phyloP scores from a whole-genome alignment of 1,140 invertebrate species.

The Leptinotarsa texana region DNA sequence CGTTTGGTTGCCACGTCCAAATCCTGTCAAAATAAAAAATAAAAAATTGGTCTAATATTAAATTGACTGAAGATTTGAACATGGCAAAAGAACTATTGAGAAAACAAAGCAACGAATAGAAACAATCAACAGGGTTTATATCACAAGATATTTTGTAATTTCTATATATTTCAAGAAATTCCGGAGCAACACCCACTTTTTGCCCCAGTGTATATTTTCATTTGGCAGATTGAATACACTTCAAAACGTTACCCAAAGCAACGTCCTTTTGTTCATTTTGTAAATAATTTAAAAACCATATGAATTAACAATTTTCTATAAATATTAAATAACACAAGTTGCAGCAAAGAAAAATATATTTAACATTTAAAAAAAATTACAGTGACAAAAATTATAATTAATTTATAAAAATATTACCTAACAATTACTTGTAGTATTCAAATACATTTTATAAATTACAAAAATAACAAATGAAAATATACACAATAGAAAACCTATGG shows the following conservation, averaged over 20 bases:
- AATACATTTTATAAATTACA: conserved; percentile 22
- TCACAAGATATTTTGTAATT: conserved; percentile 41
- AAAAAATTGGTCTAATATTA: not conserved
- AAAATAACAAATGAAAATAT: conserved; percentile 42
- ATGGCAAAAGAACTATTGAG: not conserved
- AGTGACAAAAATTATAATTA: conserved; percentile 21
- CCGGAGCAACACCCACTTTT: conserved; percentile 1
- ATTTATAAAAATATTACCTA: conserved; percentile 19
- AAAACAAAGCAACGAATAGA: conserved; percentile 33
- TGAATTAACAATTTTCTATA: conserved; percentile 29
- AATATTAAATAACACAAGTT: conserved; percentile 31
- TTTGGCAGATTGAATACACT: conserved; percentile 10
- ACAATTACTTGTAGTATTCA: conserved; percentile 18
- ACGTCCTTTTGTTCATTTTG: not conserved
- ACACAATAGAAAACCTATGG: conserved; percentile 43
- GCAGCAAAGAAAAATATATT: conserved; percentile 29
- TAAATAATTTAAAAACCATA: conserved; percentile 11
- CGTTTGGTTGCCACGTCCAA: not conserved
- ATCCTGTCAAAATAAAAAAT: conserved; percentile 4
- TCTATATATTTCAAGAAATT: conserved; percentile 20
- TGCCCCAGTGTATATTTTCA: conserved; percentile 30
- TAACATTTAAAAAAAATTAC: conserved; percentile 28
- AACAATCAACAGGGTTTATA: conserved; percentile 40
- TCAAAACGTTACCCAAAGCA: not conserved
- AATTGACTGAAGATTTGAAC: conserved; percentile 6